Evolutionary conservation across 2,888 invertebrate genomes (phyloP).

Genomic region (Aplocera efformata): DNA sequence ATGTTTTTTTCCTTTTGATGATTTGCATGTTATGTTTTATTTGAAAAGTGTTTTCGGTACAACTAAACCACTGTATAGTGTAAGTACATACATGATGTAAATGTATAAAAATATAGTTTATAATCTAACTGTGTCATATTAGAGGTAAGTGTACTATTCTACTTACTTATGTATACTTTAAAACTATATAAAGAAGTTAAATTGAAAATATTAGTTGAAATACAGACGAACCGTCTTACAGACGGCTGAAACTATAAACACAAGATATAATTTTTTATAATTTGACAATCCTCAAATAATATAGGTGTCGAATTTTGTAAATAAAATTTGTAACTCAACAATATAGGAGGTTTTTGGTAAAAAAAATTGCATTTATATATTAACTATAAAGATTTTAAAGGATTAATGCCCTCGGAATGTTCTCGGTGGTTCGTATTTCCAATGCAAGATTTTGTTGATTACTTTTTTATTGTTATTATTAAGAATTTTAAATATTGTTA

Average conservation of each 20-base stretch:
- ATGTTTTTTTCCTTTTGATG: conserved; percentile 6
- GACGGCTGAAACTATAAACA: conserved; percentile 28
- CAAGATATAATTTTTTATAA: conserved; percentile 43
- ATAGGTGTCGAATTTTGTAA: conserved; percentile 58
- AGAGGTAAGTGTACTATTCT: conserved; percentile 76
- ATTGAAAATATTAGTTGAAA: conserved; percentile 65
- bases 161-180: conserved; percentile 72
- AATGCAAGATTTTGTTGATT: conserved; percentile 70
- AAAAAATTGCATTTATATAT: conserved; percentile 74
- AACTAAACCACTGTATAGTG: conserved; percentile 65
- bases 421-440: conserved; percentile 71
- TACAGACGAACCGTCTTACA: conserved; percentile 39
- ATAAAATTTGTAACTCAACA: conserved; percentile 71
- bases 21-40: conserved; percentile 22
- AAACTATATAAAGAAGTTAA: conserved; percentile 70
- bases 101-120: conserved; percentile 70
- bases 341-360: conserved; percentile 66
- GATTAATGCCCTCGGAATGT: conserved; percentile 63
- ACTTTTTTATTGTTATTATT: conserved; percentile 77
- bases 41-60: conserved; percentile 47
- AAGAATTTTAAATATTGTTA: conserved; percentile 78
- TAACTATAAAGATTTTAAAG: conserved; percentile 42
- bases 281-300: conserved; percentile 44
- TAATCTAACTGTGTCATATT: conserved; percentile 80
- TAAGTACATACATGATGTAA: conserved; percentile 75